Percentiles rank a stretch among this genome's conserved stretches.
Evolutionary conservation across 2,113 vertebrate genomes (phyloP).

Genomic region (Rhinopomastus cyanomelas): DNA sequence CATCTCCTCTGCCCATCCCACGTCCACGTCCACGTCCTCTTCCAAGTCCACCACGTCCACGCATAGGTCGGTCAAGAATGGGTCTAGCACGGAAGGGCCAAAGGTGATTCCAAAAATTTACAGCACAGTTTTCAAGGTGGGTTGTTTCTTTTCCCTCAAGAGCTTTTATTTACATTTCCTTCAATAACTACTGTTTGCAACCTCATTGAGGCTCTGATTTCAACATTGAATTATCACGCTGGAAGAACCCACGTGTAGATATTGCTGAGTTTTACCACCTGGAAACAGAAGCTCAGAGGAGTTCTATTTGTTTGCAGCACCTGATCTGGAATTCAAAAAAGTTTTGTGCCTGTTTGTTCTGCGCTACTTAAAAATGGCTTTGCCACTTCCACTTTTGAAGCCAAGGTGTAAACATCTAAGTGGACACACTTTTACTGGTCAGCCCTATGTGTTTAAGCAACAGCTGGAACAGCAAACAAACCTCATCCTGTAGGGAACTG

Average conservation of each 20-base stretch:
- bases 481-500: background rate
- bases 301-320: background rate
- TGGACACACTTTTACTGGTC: background rate
- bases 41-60: slow-evolving; percentile 89
- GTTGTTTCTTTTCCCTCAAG: too few relatives aligned
- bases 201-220: accelerated
- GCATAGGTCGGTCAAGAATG: slow-evolving; percentile 85
- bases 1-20: slow-evolving; percentile 91
- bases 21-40: slow-evolving; percentile 90
- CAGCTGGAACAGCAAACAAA: background rate
- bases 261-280: background rate
- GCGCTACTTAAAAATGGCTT: background rate
- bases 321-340: background rate
- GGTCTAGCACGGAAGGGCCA: slow-evolving; percentile 70
- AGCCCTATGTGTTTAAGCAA: background rate
- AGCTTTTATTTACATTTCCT: background rate
- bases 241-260: background rate
- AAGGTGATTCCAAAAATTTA: background rate
- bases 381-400: background rate
- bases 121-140: too few relatives aligned
- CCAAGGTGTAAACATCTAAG: background rate
- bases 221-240: background rate
- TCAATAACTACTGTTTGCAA: too few relatives aligned
- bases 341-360: accelerated
- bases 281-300: background rate